Evolutionary conservation across 1,140 invertebrate species (phyloP).

Genomic region (Cydia pomonella): DNA sequence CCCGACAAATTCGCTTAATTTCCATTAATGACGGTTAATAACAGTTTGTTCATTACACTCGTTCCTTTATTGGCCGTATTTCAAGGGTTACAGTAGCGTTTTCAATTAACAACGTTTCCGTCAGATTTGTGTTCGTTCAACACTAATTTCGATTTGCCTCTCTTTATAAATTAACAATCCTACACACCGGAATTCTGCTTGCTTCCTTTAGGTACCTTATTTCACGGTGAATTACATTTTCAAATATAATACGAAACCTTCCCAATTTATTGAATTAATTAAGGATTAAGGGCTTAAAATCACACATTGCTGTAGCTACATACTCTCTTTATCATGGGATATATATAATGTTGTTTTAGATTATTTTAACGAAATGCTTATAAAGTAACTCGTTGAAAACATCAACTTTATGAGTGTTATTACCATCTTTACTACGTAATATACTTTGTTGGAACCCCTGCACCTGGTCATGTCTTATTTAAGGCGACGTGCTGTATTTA

Average conservation of each 20-base stretch:
- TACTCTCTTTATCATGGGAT: not conserved
- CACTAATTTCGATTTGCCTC: not conserved
- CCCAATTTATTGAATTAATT: not conserved
- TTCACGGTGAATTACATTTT: conserved; percentile 5
- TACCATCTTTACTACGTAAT: conserved; percentile 18
- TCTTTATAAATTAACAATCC: not conserved
- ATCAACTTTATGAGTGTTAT: conserved; percentile 5
- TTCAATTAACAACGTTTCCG: conserved; percentile 26
- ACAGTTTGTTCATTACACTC: conserved; percentile 56
- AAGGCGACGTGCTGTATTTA: conserved; percentile 8
- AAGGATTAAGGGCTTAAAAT: not conserved
- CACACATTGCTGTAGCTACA: not conserved
- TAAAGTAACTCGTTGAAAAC: conserved; percentile 8
- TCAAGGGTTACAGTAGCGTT: conserved; percentile 42
- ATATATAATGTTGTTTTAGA: not conserved
- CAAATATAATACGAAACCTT: not conserved
- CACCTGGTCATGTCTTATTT: conserved; percentile 21
- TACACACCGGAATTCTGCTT: not conserved
- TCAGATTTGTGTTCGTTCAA: conserved; percentile 16
- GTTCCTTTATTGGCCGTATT: conserved; percentile 54
- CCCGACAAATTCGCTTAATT: conserved; percentile 60
- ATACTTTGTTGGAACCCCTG: conserved; percentile 9
- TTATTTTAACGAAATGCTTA: conserved; percentile 16
- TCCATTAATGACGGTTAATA: conserved; percentile 56
- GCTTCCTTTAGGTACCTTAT: not conserved